These are phyloP conservation scores for Macquaria australasica DNA, from an alignment of 2,113 vertebrate genomes.

Conservation along the genomic window DNA sequence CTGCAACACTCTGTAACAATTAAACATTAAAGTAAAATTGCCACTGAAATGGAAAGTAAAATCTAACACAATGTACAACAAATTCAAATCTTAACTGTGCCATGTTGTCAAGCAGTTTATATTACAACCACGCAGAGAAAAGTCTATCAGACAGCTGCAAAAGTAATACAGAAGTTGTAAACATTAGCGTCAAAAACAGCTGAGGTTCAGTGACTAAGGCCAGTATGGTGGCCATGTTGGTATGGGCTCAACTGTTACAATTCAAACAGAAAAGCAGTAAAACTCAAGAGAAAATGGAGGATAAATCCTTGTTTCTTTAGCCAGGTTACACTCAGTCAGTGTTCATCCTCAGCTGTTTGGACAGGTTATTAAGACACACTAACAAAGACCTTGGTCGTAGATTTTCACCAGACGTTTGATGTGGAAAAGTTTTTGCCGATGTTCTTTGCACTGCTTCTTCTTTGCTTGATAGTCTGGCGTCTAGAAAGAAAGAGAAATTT, in stretches of 20 bases:
- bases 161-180: neutral
- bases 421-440: slow-evolving; percentile 88
- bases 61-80: neutral
- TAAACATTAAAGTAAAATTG: neutral
- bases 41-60: neutral
- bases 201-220: neutral
- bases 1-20: neutral
- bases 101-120: neutral
- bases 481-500: slow-evolving; percentile 60
- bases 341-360: neutral
- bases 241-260: neutral
- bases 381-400: slow-evolving; percentile 85
- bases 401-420: slow-evolving; percentile 89
- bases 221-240: neutral
- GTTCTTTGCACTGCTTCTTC: slow-evolving; percentile 83
- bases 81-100: neutral
- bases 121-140: slow-evolving; percentile 10
- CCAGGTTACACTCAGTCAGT: neutral
- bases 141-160: slow-evolving; percentile 3
- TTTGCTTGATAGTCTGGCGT: slow-evolving; percentile 85
- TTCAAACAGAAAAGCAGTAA: neutral
- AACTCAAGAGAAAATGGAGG: neutral
- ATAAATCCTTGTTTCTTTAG: neutral
- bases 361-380: slow-evolving; percentile 14
- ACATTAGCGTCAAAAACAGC: neutral